Evolutionary conservation across 2,113 vertebrate genomes (phyloP), one percentile per base, ranked within the genome.

Genomic region (Upupa epops): DNA sequence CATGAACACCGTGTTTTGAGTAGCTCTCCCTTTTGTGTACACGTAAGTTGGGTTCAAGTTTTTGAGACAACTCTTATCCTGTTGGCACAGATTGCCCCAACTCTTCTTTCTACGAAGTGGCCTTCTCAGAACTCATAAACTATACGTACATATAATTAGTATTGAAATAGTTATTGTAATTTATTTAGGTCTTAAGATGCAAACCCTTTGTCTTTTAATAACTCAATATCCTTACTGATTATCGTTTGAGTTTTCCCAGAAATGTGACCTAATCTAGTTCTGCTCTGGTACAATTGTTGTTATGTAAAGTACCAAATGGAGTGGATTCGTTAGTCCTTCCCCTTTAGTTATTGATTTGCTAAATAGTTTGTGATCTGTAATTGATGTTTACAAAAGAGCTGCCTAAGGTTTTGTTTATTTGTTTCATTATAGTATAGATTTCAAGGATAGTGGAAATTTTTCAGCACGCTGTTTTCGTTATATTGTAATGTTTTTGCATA

Each of bases 401-500:
- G 31, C 40, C 85, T 61, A 75, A 31, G 9, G 25, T 70, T 85
- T 79, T 76, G 12, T 88, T 83, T 52, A 31, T 75, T 83, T 89
- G 21, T 84, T 91, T 89, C 32, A 28, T 84, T 58, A 82, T 10
- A 52, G 11, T 75, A 71, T 51, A 87, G 70, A 86, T 90, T 78
- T 82, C 49, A 56, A 69, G 26, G 40, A 29, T 49, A 84, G 71
- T 7, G 24, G 34, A 83, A 79, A 42, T 11, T 68, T 92, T 79
- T 71, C n/a, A 37, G 17, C 22, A 25, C 42, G 8, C 3, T 34
- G 20, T 68, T 87, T 84, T 75, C 51, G 87, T 94, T 91, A 69
- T 75, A 72, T 79, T 45, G 5, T 72, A 83, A 92, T 94, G 46
- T 72, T 75, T 82, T 88, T 89, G 78, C 63, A 83, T 60, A 75